A percentile compares a stretch with the other conserved stretches of the same genome.
phyloP scores from a whole-genome alignment of 2,113 vertebrate species.

The Agelaius tricolor region DNA sequence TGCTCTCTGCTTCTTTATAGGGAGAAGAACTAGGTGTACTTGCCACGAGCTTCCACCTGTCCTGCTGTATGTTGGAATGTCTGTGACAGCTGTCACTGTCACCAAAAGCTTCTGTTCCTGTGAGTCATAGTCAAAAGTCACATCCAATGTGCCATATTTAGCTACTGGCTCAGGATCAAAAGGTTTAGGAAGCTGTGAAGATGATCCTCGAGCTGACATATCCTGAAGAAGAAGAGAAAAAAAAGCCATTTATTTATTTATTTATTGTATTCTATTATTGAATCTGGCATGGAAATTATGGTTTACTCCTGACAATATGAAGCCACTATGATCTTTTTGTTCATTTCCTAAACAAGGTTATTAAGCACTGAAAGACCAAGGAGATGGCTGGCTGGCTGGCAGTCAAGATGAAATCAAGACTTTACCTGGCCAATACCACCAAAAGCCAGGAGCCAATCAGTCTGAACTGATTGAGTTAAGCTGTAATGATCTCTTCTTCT shows the following conservation, averaged over 20 bases:
- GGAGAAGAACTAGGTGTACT: slow-evolving; percentile 95
- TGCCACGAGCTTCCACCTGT: slow-evolving; percentile 94
- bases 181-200: slow-evolving; percentile 89
- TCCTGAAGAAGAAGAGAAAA: slow-evolving; percentile 74
- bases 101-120: slow-evolving; percentile 91
- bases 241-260: not conserved
- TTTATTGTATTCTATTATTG: slow-evolving; percentile 42
- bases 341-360: slow-evolving; percentile 12
- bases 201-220: slow-evolving; percentile 90
- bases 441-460: not conserved
- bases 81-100: slow-evolving; percentile 93
- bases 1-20: slow-evolving; percentile 94
- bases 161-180: slow-evolving; percentile 91
- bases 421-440: not conserved
- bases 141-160: slow-evolving; percentile 94
- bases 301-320: not conserved
- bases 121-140: slow-evolving; percentile 93
- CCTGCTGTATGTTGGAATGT: slow-evolving; percentile 88
- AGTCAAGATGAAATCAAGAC: not conserved
- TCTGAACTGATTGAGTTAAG: not conserved
- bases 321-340: not conserved
- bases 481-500: not conserved
- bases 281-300: not conserved
- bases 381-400: not conserved
- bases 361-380: not conserved